phyloP scores from a whole-genome alignment of 1,140 invertebrate species.

The Drosophila teissieri region DNA sequence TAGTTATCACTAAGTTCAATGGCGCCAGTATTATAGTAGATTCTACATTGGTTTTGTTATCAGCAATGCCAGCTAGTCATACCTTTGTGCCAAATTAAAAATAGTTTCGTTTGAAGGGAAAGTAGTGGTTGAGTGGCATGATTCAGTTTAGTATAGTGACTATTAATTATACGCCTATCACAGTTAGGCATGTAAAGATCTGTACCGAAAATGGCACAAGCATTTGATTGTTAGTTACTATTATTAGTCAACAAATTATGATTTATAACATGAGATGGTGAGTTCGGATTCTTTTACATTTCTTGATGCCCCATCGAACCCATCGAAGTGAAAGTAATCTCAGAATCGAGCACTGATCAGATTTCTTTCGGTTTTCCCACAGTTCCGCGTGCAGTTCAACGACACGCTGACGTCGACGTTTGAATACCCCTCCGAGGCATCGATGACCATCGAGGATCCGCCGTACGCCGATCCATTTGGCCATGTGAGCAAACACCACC shows the following conservation, averaged over 20 bases:
- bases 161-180: background rate
- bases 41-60: background rate
- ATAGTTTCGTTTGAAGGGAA: background rate
- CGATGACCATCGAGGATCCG: constrained; percentile 87
- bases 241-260: too few relatives aligned
- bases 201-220: too few relatives aligned
- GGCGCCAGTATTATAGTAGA: background rate
- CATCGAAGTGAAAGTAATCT: background rate
- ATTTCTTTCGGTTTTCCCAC: constrained; percentile 49
- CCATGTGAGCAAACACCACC: constrained; percentile 68
- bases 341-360: constrained; percentile 16
- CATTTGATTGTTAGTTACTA: too few relatives aligned
- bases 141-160: background rate
- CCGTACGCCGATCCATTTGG: constrained; percentile 68
- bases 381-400: constrained; percentile 94
- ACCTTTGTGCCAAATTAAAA: background rate
- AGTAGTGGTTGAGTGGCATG: background rate
- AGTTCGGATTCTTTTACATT: too few relatives aligned
- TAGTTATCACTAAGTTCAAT: background rate
- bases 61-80: constrained; percentile 3
- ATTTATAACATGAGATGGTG: too few relatives aligned
- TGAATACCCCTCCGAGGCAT: constrained; percentile 94
- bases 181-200: too few relatives aligned
- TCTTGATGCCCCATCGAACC: background rate
- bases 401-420: constrained; percentile 92